Conservation (phyloP, 1,140 invertebrate species). For the Scaptomyza montana region DNA sequence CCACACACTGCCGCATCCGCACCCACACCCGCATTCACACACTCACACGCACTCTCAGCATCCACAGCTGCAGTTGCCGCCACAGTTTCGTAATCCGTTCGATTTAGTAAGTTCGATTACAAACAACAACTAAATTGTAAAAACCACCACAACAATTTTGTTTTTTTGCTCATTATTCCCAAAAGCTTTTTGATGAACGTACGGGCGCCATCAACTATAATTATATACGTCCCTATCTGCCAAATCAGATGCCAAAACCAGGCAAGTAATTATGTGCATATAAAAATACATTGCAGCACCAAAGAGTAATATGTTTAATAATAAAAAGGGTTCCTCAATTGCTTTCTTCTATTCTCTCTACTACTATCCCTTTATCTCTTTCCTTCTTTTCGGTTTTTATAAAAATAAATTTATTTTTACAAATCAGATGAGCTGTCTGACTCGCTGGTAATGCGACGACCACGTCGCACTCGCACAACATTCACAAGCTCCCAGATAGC, state of each 20-base stretch:
- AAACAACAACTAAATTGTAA: constrained; percentile 4
- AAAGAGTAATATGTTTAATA: too few relatives aligned
- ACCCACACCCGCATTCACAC: constrained; percentile 56
- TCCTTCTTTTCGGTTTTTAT: not conserved
- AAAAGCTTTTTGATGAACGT: constrained; percentile 74
- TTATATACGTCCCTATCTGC: constrained; percentile 76
- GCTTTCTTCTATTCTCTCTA: too few relatives aligned
- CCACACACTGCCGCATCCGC: constrained; percentile 67
- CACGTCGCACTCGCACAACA: constrained; percentile 87
- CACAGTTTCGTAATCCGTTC: constrained; percentile 77
- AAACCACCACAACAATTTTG: constrained; percentile 17
- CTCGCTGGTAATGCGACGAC: constrained; percentile 73
- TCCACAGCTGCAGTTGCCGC: constrained; percentile 76
- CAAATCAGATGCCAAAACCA: constrained; percentile 72
- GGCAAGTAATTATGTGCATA: constrained; percentile 46
- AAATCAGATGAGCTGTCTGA: constrained; percentile 68
- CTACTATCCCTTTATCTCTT: not conserved
- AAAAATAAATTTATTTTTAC: not conserved
- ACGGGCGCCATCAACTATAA: constrained; percentile 78
- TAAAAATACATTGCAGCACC: not conserved
- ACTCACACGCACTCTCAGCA: constrained; percentile 53
- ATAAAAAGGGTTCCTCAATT: too few relatives aligned
- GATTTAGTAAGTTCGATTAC: constrained; percentile 62
- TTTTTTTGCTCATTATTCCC: constrained; percentile 18
- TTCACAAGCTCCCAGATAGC: constrained; percentile 92